Base-by-base conservation (phyloP, 1,140 invertebrate genomes). In the Eumaeus atala region DNA sequence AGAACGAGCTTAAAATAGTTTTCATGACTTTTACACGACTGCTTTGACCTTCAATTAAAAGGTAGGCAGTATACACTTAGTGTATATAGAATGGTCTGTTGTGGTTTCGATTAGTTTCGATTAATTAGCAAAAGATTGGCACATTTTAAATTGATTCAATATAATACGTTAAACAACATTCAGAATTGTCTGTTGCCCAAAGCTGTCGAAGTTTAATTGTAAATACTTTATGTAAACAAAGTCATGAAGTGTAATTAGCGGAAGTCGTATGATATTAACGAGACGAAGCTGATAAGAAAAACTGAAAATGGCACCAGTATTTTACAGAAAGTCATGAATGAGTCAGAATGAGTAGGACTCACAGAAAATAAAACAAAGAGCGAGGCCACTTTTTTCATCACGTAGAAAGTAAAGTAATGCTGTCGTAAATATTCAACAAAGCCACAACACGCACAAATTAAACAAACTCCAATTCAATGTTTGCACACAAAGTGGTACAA, bases 1-100 rank as follows among this genome's bases (percentile, higher is more conserved):
- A 77, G 71, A 72, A n/a, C 58, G 57, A 54, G 59, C 67, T 84
- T 81, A 72, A 74, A 74, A 78, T 83, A 83, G 67, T 55, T 49
- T 58, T 68, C 66, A 67, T 70, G 67, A 74, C 62, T 72, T 68
- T 63, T 57, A 49, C 72, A 69, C 56, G 70, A 64, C 77, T 81
- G 51, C 58, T 59, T 55, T 61, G 69, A 78, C 78, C 79, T 80
- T 80, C 79, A 74, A 71, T 70, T 59, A 62, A 51, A 61, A 59
- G 66, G 38, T 21, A 48, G 18, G 48, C 42, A 48, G 18, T 21
- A 48, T 11, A 49, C 14, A 54, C 51, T 28, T 3, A 50, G 48
- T 34, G 34, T 36, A 14, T 28, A 5, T 28, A 33, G 68, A 28
- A 28, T 54, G 57, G 71, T 63, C 42, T 50, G 44, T 17, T 52